A percentile compares a stretch with the other conserved stretches of the same genome.
Conservation (phyloP, 2,113 vertebrate species). For the Salvelinus namaycush region DNA sequence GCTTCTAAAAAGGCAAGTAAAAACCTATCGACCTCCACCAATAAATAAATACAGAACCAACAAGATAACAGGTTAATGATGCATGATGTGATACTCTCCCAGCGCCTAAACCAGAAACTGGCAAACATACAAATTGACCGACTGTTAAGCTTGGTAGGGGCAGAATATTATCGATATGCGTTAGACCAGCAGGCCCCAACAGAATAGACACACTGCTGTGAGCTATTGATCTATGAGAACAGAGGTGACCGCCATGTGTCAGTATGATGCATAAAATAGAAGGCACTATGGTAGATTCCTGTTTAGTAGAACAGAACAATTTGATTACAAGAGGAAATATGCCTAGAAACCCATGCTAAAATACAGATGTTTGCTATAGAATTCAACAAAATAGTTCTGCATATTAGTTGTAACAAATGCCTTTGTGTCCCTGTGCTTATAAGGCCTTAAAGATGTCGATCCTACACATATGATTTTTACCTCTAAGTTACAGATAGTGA, state of each 20-base stretch:
- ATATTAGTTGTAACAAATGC: not conserved
- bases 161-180: not conserved
- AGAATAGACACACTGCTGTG: not conserved
- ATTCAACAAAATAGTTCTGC: not conserved
- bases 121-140: too few species aligned
- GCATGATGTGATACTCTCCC: not conserved
- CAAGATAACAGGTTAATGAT: too few species aligned
- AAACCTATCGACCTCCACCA: not conserved
- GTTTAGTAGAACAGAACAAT: not conserved
- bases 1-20: not conserved
- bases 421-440: not conserved
- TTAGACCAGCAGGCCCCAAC: not conserved
- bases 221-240: not conserved
- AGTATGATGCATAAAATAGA: not conserved
- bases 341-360: not conserved
- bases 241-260: not conserved
- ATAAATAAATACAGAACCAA: too few species aligned
- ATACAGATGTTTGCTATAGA: not conserved
- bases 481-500: slow-evolving; percentile 21
- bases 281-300: not conserved
- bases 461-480: not conserved
- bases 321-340: not conserved
- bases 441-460: not conserved
- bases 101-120: not conserved
- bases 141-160: not conserved